phyloP scores from a whole-genome alignment of 1,140 invertebrate genomes.

The Saccostrea cuccullata region DNA sequence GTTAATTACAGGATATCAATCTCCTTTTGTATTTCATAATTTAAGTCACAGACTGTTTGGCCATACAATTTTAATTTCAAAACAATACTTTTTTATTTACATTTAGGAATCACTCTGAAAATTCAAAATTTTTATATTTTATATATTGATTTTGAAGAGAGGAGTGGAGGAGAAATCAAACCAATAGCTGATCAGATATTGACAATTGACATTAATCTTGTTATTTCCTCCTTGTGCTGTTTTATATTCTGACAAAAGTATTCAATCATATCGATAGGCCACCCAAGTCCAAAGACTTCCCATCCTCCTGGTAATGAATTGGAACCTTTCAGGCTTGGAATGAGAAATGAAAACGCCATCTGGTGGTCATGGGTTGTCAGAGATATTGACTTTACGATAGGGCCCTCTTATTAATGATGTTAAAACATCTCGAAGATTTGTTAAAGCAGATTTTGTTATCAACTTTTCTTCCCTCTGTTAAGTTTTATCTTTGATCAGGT shows the following conservation, averaged over 20 bases:
- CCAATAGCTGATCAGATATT: background rate
- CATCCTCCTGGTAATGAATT: background rate
- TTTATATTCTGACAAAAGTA: background rate
- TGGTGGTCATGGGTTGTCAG: slow-evolving; percentile 16
- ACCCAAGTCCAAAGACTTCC: background rate
- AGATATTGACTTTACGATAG: slow-evolving; percentile 19
- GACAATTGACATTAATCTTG: background rate
- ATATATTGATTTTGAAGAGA: no score
- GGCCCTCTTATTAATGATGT: background rate
- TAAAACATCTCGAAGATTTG: background rate
- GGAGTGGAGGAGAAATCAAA: no score
- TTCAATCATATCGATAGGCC: background rate
- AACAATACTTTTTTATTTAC: no score
- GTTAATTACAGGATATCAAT: no score
- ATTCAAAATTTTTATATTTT: no score
- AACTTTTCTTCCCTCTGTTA: background rate
- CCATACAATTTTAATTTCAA: no score
- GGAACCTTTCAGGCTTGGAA: slow-evolving; percentile 17
- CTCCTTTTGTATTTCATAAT: no score
- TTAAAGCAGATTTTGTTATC: background rate
- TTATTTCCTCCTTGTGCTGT: background rate
- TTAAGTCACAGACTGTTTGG: no score
- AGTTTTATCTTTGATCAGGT: background rate
- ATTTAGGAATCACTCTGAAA: no score
- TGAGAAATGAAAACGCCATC: background rate